These are phyloP conservation scores for Atopsyche davidsoni DNA, from an alignment of 1,140 invertebrate genomes.

Conservation along the genomic window DNA sequence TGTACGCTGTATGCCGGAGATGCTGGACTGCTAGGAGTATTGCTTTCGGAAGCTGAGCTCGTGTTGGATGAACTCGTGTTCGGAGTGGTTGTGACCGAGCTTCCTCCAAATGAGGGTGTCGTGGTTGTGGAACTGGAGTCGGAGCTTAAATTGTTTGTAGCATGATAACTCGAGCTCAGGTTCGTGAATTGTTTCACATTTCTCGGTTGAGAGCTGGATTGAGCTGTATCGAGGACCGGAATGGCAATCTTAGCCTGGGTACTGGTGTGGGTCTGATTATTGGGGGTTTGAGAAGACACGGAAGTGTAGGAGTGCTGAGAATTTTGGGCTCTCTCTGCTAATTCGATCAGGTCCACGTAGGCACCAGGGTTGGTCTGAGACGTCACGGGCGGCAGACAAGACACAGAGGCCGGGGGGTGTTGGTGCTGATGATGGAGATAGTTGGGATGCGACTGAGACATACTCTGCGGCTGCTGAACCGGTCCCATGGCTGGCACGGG, in stretches of 20 bases:
- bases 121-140: constrained; percentile 45
- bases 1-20: constrained; percentile 42
- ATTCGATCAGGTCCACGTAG: background rate
- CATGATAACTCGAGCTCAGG: constrained; percentile 20
- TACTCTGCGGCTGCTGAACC: constrained; percentile 24
- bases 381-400: constrained; percentile 7
- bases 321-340: background rate
- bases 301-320: background rate
- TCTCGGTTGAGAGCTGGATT: constrained; percentile 11
- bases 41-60: constrained; percentile 41
- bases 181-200: constrained; percentile 17
- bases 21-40: constrained; percentile 41
- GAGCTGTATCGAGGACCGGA: constrained; percentile 7
- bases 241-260: background rate
- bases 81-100: constrained; percentile 38
- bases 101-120: constrained; percentile 39
- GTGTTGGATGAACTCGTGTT: constrained; percentile 40
- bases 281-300: background rate
- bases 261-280: background rate
- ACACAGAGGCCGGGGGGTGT: constrained; percentile 28
- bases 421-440: constrained; percentile 30
- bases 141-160: constrained; percentile 31
- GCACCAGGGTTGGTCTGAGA: background rate
- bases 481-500: constrained; percentile 37
- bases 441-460: constrained; percentile 40